Base-by-base conservation (phyloP, 2,888 invertebrate species). In the Eledona agricola region DNA sequence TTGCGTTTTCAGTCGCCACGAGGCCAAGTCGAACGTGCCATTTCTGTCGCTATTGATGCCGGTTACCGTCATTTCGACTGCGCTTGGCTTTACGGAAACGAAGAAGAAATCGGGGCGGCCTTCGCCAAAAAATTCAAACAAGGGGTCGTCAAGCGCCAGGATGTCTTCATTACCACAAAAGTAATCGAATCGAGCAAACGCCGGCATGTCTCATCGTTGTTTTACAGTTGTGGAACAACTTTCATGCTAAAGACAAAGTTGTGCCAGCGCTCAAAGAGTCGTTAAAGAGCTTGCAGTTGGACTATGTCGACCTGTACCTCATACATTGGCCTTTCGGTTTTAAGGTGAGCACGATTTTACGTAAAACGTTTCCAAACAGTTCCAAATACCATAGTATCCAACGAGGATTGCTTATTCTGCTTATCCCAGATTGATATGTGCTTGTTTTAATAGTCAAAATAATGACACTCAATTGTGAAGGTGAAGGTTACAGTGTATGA, bases 41-140 rank as follows among this genome's bases (percentile, higher is more conserved):
- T 83, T 0, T 70, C 72, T 60, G 79, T 78, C 72, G 86, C 85
- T 0, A 79, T 86, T 17, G 81, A 83, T 54, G 78, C 78, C 1
- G 87, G 86, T 0, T 87, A 86, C 69, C 75, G 85, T 0, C 85
- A 84, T 62, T 79, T 87, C 7, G 87, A 87, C 66, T 83, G 85
- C 3, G 86, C 87, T 0, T 78, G 79, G 32, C 72, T 79, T n/a
- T 87, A 87, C 65, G 79, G 76, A 0, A 81, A 82, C 42, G 83
- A 83, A 67, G 66, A 67, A 2, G 78, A 83, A 67, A 80, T 85
- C 1, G 85, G 85, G 0, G 74, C 74, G 46, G 71, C 60, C 6
- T 35, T 89, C 5, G 74, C 78, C 7, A 74, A 78, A 46, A 87
- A 86, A 73, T 79, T 88, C 1, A 66, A 73, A 0, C 82, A 84